Conservation (phyloP, 2,113 vertebrate species). For the Cephalophus harveyi region DNA sequence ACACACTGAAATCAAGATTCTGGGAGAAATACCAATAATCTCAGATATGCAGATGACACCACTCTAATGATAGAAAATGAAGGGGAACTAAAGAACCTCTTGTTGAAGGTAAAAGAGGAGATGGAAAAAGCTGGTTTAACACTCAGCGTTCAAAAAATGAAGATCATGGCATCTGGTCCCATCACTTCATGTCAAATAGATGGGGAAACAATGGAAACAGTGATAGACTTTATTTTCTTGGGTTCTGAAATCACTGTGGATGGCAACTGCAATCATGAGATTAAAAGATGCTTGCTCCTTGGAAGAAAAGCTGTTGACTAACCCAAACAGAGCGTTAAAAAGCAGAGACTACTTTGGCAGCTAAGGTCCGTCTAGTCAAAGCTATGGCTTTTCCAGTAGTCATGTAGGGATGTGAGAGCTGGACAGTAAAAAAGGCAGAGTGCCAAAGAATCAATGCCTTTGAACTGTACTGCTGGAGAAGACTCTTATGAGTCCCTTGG, state of each 20-base stretch:
- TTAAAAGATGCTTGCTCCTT: background rate
- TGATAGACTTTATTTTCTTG: background rate
- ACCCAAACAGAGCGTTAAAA: background rate
- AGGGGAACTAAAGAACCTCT: background rate
- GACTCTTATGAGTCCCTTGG: background rate
- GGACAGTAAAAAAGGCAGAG: background rate
- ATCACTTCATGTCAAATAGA: background rate
- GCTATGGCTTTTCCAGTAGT: background rate
- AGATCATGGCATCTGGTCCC: background rate
- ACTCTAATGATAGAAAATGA: background rate
- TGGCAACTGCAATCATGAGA: background rate
- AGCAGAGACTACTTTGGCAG: background rate
- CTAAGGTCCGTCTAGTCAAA: background rate
- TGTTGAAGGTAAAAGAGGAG: background rate
- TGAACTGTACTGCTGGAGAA: background rate
- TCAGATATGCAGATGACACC: background rate
- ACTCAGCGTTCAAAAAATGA: background rate
- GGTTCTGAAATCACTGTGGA: background rate
- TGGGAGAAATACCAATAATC: background rate
- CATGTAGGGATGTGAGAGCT: background rate
- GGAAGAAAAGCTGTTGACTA: background rate
- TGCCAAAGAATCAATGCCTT: background rate
- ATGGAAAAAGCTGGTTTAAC: background rate
- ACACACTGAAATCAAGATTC: background rate
- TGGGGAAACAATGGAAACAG: background rate